phyloP scores from a whole-genome alignment of 2,797 vertebrate species.

The Myotis findleyi region DNA sequence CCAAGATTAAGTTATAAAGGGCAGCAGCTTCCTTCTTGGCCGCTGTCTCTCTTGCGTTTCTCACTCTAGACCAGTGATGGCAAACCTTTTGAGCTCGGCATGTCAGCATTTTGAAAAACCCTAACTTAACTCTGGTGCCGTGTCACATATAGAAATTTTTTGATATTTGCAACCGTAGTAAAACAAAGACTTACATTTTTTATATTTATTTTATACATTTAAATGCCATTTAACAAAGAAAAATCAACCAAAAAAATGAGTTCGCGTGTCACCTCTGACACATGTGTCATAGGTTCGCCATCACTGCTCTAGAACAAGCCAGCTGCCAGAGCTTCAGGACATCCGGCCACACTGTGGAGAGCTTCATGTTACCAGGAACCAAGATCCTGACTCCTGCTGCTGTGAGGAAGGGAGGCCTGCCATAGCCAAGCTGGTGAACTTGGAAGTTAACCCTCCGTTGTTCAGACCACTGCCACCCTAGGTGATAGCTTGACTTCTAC shows the following conservation, averaged over 20 bases:
- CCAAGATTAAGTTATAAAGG: neutral
- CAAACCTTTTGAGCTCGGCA: no score
- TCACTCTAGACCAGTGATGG: neutral
- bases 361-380: neutral
- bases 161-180: no score
- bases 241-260: no score
- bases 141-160: no score
- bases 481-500: neutral
- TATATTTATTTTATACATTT: no score
- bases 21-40: neutral
- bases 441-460: neutral
- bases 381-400: neutral
- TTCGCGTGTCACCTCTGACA: no score
- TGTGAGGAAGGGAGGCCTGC: neutral
- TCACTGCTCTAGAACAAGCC: neutral
- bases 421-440: neutral
- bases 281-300: no score
- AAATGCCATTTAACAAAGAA: no score
- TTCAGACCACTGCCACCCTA: no score
- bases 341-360: neutral
- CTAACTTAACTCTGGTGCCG: no score
- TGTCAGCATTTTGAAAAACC: no score
- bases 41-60: neutral
- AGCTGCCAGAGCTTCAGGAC: neutral
- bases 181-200: no score